Evolutionary conservation across 2,888 invertebrate species (phyloP).

Genomic region (Glaucopsyche alexis): DNA sequence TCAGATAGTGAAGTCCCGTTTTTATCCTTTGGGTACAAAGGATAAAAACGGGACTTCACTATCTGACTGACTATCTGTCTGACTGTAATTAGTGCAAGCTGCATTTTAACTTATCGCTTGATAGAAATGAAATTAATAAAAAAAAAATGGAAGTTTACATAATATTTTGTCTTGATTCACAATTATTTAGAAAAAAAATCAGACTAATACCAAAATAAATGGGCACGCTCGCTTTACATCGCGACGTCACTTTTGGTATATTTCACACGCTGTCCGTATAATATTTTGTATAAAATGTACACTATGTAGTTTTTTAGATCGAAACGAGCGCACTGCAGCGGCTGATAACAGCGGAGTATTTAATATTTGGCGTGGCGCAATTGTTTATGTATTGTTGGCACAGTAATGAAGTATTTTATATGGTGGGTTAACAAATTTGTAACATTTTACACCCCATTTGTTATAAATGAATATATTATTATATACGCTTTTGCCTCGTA

Average conservation of each 20-base stretch:
- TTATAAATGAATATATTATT: neutral
- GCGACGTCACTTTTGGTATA: neutral
- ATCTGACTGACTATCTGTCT: too few species aligned
- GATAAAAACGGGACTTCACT: too few species aligned
- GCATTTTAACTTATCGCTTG: too few species aligned
- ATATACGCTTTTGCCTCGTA: neutral
- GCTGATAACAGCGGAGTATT: constrained; percentile 60
- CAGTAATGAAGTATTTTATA: constrained; percentile 63
- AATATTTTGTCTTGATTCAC: too few species aligned
- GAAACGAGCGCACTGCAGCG: constrained; percentile 60
- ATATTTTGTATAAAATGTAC: constrained; percentile 30
- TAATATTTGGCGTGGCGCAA: constrained; percentile 66
- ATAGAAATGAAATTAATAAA: too few species aligned
- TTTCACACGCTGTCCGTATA: neutral
- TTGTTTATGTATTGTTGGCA: constrained; percentile 72
- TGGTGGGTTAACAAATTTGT: constrained; percentile 48
- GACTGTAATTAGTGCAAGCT: too few species aligned
- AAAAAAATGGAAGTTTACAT: too few species aligned
- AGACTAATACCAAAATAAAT: too few species aligned
- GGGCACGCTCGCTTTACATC: neutral
- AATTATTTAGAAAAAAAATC: too few species aligned
- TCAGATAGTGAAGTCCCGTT: too few species aligned
- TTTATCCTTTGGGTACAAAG: too few species aligned
- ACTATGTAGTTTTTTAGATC: constrained; percentile 47
- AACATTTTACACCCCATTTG: neutral